These are phyloP conservation scores for Sterna hirundo DNA, from an alignment of 2,113 vertebrate genomes.

Conservation along the genomic window DNA sequence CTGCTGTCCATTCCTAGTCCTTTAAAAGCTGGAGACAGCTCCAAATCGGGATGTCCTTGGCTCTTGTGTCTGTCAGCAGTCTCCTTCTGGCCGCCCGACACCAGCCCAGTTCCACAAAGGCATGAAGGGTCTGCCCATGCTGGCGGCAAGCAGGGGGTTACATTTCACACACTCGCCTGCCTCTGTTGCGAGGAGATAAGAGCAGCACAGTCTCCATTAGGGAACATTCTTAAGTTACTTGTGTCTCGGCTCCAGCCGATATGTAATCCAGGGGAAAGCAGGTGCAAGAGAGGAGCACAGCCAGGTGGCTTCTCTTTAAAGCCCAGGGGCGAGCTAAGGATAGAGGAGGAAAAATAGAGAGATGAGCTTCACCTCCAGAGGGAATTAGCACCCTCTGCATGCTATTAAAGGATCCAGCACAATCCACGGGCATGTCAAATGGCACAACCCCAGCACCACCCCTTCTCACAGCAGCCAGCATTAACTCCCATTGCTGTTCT, in stretches of 20 bases:
- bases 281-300: slow-evolving; percentile 5
- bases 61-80: slow-evolving; percentile 44
- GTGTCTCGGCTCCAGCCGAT: neutral
- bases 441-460: neutral
- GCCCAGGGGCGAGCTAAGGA: neutral
- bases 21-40: slow-evolving; percentile 56
- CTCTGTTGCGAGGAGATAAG: slow-evolving; percentile 15
- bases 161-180: slow-evolving; percentile 18
- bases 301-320: slow-evolving; percentile 54
- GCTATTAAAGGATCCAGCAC: neutral
- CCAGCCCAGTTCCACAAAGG: neutral
- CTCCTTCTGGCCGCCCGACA: neutral
- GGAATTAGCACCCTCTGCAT: neutral
- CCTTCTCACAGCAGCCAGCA: neutral
- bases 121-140: neutral
- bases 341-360: slow-evolving; percentile 5
- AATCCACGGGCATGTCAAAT: neutral
- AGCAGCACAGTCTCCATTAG: slow-evolving; percentile 29
- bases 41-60: slow-evolving; percentile 48
- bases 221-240: slow-evolving; percentile 58
- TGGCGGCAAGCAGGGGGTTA: slow-evolving; percentile 19
- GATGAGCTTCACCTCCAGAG: neutral
- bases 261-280: slow-evolving; percentile 43
- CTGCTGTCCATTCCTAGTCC: neutral
- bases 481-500: neutral